Base-by-base conservation (phyloP, 2,888 invertebrate species). In the Poecilobothrus nobilitatus region DNA sequence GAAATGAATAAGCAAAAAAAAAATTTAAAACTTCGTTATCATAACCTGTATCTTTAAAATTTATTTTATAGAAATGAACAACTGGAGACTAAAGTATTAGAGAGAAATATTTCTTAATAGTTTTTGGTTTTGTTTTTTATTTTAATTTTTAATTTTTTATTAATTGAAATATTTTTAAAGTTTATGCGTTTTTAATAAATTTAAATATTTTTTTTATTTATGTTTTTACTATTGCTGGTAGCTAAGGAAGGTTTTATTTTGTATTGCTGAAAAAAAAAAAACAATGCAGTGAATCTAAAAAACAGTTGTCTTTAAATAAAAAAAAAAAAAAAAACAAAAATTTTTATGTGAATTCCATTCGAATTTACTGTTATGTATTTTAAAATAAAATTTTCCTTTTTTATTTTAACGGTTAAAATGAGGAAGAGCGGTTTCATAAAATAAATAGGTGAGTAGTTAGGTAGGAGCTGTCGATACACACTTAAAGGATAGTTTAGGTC, bases 121-220 rank as follows among this genome's bases (percentile, higher is more conserved):
- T 53, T 18, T 44, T 53, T 18, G 18, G 6, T 53, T 18, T 44
- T 18, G 6, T 37, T 37, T 37, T 37, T 37, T 37, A 37, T 53
- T 53, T n/a, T 53, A 53, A n/a, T 53, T 53, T 53, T 53, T n/a
- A n/a, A n/a, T 37, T 37, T 37, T 37, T 37, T 37, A 10, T 53
- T 53, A 53, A 53, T 53, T 53, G 53, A 53, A 53, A 53, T 53
- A 53, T 53, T 53, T 53, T 53, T 15, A 53, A 53, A 12, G 53
- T 12, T 53, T 53, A 53, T 53, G 53, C 15, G 18, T 53, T 53
- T 53, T 53, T 18, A 18, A 41, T 6, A 41, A 41, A 41, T 41
- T 41, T 41, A 41, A 41, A 6, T 41, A 41, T 6, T 41, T 41
- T 6, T 5, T 41, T 41, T 12, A 8, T 41, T 6, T 12, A 8